Base-by-base conservation (phyloP, 2,888 invertebrate species). In the Serripes groenlandicus region DNA sequence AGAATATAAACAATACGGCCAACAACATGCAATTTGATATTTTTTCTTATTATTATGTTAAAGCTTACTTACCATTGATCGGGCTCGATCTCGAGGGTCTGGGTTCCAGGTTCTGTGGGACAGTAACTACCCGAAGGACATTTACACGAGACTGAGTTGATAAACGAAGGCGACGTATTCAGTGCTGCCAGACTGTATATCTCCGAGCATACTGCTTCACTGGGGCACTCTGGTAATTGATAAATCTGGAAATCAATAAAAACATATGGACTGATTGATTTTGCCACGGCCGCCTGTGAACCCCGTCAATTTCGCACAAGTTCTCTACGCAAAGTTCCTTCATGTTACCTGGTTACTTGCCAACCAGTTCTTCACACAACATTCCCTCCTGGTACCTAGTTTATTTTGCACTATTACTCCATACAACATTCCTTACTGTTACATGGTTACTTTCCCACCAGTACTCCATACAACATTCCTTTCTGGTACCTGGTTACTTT, bases 121-220 rank as follows among this genome's bases (percentile, higher is more conserved):
- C 87, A 87, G 49, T 82, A 78, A 52, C 78, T 49, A 32, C 79
- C 82, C 21, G 77, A 62, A 0, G 87, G 84, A 62, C 87, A 87
- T 73, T 84, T 84, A 70, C 87, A 87, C n/a, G 64, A 75, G 56
- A 70, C 70, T 26, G 70, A 73, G 26, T 77, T 70, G 26, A 78
- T 54, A 42, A 62, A 83, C 21, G 81, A 34, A 9, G 71, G 68
- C 28, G 60, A 70, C 30, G 75, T 34, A 26, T 66, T 66, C 11
- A 68, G 62, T 30, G 78, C 58, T 9, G 75, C 64, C 15, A 82
- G 34, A 15, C 69, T 75, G 71, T 68, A 64, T 23, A 87, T 81
- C 35, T 87, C 84, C n/a, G 87, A 77, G 35, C 87, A 87, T 1
- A 87, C 87, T 3, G 84, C 84, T 21, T 80, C 75, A 32, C 64